Conservation (phyloP, 2,888 invertebrate species). For the Cerastis leucographa region DNA sequence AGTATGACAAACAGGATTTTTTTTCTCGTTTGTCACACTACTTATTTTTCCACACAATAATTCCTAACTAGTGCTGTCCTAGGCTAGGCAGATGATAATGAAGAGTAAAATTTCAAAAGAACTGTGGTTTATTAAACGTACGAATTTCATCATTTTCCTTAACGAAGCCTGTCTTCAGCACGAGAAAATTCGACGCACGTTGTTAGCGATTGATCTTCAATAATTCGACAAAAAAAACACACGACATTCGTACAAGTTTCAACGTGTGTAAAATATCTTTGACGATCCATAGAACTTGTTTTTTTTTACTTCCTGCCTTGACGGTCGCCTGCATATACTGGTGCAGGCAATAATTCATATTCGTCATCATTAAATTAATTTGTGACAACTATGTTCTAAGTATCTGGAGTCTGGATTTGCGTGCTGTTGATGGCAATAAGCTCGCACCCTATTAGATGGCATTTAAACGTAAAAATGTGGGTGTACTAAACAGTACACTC, state of each 20-base stretch:
- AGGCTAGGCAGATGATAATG: no score
- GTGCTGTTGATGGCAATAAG: neutral
- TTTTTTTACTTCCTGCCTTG: conserved; percentile 34
- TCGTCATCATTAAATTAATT: conserved; percentile 22
- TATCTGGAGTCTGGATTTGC: neutral
- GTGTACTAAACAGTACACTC: neutral
- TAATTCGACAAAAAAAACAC: conserved; percentile 19
- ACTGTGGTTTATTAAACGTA: neutral
- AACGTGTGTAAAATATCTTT: conserved; percentile 27
- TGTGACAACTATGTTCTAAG: neutral
- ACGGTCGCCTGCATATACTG: conserved; percentile 1
- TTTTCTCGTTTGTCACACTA: no score
- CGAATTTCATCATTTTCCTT: neutral
- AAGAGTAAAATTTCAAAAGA: neutral
- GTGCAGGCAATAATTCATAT: conserved; percentile 1
- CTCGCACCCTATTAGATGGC: neutral
- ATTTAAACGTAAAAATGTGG: neutral
- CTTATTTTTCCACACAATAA: no score
- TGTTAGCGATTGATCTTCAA: neutral
- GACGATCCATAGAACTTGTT: conserved; percentile 1
- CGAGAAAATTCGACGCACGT: conserved; percentile 2
- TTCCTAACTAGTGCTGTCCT: no score
- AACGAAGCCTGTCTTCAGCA: neutral
- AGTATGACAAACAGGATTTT: no score
- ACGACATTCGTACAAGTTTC: conserved; percentile 2